Evolutionary conservation across 2,888 invertebrate genomes (phyloP), one percentile per base, ranked within the genome.

Genomic region (Aquatica leii): DNA sequence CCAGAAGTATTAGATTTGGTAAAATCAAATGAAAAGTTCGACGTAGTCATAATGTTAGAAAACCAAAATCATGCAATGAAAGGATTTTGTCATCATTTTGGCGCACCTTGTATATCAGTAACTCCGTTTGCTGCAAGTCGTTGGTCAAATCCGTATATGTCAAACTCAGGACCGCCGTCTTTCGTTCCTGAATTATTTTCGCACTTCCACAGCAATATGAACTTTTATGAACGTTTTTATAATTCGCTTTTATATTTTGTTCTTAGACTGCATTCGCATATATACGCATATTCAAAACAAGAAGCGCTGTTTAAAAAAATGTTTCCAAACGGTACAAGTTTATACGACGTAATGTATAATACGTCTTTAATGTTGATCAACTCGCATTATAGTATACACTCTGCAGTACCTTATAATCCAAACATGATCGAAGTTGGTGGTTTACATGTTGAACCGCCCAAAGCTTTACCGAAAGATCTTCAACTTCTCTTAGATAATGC

Each of bases 401-500:
- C 77, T 4, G 80, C 85, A 0, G 75, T 79, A 5, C 86, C 87
- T 0, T 80, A 83, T 37, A 79, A 85, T 1, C 86, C 87, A 0
- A 85, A 85, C 71, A 80, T 85, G 64, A 9, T 40, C 1, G 86
- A 87, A 71, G 80, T 87, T 51, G 87, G 86, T n/a, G 87, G 87
- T 37, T 71, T 83, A 48, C 87, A 87, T 52, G 60, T 77, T 1
- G 50, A 71, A 58, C 68, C 71, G 6, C 69, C 74, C 0, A 72
- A 74, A 56, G 66, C 71, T 51, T 56, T 77, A 18, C 68, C 69
- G 4, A 55, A 41, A 21, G 52, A 62, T 73, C 74, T 87, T 0
- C 80, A 86, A 75, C 76, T 78, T 15, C 77, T 83, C 58, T 71
- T 87, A 59, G 85, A 87, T 65, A 76, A 80, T 8, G 82, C 86